Evolutionary conservation across 1,140 invertebrate species (phyloP), one percentile per base, ranked within the genome.

Genomic region (Melitaea cinxia): DNA sequence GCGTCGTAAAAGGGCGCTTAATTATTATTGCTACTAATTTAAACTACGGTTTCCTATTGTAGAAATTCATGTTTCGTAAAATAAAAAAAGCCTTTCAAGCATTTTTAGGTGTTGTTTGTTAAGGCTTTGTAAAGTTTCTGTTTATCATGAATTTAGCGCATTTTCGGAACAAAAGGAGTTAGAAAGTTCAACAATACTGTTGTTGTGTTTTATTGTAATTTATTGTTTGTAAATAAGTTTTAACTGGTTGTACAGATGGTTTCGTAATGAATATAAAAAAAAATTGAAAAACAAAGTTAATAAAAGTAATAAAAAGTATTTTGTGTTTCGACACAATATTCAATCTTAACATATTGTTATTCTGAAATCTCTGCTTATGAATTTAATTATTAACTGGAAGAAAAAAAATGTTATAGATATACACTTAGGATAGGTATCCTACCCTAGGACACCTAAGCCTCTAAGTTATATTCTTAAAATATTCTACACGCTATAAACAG

Each of bases 161-260:
- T 24, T 28, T 37, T 28, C 39, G 19, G 54, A 24, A 57, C 54
- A 57, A 57, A 42, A 23, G 15, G 26, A 57, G 21, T 45, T 57
- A 45, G 39, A 42, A 57, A 57, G 35, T 57, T 57, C 24, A 26
- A 15, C 23, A 26, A 26, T 10, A 15, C 37, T 10, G 26, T 42
- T 42, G 35, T 42, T 42, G 30, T 28, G n/a, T 17, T 42, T 57
- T 37, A 17, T 57, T 45, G 42, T 47, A 23, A 23, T 57, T n/a
- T 57, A 45, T 57, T 57, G 35, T 56, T 57, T 26, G 14, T 17
- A 45, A 57, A 57, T 57, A 57, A 57, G 45, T 9, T 26, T 42
- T 56, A 17, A 9, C 15, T 15, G 28, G 45, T 23, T 42, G 19
- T 23, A 45, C 42, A 37, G 14, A 33, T n/a, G 9, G 30, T 4